Evolutionary conservation across 2,797 vertebrate species (phyloP).

Genomic region (Momotus momota): DNA sequence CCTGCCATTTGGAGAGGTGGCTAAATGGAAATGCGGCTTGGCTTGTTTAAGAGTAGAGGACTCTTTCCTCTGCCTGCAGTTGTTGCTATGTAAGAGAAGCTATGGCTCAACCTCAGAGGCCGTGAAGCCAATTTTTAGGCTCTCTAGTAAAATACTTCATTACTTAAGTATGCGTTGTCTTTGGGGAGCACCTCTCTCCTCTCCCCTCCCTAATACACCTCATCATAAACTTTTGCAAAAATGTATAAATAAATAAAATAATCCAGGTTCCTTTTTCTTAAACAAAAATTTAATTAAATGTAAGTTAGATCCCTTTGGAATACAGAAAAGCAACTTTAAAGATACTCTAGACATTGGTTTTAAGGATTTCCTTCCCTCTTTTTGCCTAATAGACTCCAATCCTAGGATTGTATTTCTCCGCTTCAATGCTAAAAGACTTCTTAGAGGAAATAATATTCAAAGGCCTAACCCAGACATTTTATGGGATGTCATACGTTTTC

Average conservation of each 20-base stretch:
- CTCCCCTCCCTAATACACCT: conserved; percentile 22
- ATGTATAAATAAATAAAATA: conserved; percentile 69
- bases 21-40: not conserved
- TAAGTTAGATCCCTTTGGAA: conserved; percentile 65
- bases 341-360: conserved; percentile 52
- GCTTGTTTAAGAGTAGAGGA: conserved; percentile 10
- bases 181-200: conserved; percentile 34
- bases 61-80: conserved; percentile 14
- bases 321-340: conserved; percentile 65
- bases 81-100: conserved; percentile 46
- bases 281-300: conserved; percentile 73
- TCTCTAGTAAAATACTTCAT: conserved; percentile 64
- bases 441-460: conserved; percentile 66
- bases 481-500: conserved; percentile 72
- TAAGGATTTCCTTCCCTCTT: conserved; percentile 66
- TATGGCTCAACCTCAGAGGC: conserved; percentile 28
- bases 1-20: conserved; percentile 14
- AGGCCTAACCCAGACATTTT: conserved; percentile 71
- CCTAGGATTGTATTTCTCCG: conserved; percentile 59
- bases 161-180: conserved; percentile 67
- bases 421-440: conserved; percentile 54
- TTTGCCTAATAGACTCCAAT: conserved; percentile 67
- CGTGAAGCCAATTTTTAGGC: conserved; percentile 36
- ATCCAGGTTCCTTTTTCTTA: conserved; percentile 58
- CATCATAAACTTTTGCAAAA: conserved; percentile 55